These are phyloP conservation scores for Campoplex capitator DNA, from an alignment of 2,888 invertebrate species.

Conservation along the genomic window DNA sequence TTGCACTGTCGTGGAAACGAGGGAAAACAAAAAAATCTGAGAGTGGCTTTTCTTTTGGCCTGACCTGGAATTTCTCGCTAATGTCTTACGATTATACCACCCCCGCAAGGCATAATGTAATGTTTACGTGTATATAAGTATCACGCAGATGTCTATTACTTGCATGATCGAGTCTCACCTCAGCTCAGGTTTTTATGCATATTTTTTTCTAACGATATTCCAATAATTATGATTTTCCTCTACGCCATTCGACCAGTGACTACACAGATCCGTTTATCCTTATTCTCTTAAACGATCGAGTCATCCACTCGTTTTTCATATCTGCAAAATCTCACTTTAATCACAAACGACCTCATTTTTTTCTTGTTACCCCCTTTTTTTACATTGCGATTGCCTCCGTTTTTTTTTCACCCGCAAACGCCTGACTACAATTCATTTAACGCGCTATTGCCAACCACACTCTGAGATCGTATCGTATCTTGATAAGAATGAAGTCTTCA, in stretches of 20 bases:
- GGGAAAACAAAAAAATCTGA: background rate
- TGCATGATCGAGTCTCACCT: background rate
- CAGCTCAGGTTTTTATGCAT: background rate
- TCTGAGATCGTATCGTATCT: background rate
- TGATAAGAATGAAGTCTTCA: background rate
- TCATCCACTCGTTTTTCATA: conserved; percentile 32
- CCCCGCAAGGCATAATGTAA: conserved; percentile 31
- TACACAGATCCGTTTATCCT: background rate
- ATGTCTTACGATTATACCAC: background rate
- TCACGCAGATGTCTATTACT: background rate
- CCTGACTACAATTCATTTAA: background rate
- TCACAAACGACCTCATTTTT: conserved; percentile 52
- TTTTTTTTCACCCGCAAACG: background rate
- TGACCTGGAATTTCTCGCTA: conserved; percentile 11
- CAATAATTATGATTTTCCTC: conserved; percentile 35
- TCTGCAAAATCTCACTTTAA: conserved; percentile 9
- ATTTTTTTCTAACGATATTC: background rate
- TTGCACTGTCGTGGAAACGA: background rate
- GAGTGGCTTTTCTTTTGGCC: background rate
- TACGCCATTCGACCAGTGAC: background rate
- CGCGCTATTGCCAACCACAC: conserved; percentile 24
- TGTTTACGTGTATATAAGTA: background rate
- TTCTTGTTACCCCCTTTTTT: background rate
- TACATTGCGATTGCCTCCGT: background rate
- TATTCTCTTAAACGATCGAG: conserved; percentile 26